Evolutionary conservation across 30 jellyfish, hydroid and myxozoan species (phyloP), one percentile per base, ranked within the genome.

Genomic region (Hydra vulgaris): DNA sequence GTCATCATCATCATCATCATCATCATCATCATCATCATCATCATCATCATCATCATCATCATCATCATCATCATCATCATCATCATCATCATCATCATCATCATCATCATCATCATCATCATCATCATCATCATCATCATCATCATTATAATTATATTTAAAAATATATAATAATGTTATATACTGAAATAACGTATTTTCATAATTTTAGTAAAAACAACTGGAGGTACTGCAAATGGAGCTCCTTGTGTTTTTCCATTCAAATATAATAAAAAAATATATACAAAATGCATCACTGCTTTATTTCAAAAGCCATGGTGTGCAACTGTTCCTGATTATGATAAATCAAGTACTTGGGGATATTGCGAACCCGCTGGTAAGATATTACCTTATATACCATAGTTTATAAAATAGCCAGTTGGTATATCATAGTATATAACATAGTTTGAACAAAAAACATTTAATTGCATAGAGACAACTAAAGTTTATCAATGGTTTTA

Each of bases 221-320:
- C 89, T 21, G 87, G 89, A 52, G 96, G 96, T 25, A 81, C 76
- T 77, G 87, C 95, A 19, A 84, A 84, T 21, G 95, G 95, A 17
- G 90, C 95, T 17, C 86, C 95, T 15, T 90, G 97, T 76, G 95
- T 82, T 4, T 90, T 90, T 66, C 97, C 97, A 23, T 90, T 85
- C 71, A 1, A 70, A 68, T 86, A 90, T 92, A 71, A 79, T 7
- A 88, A 88, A 21, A 79, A 75, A 26, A 82, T 77, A 17, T 70
- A 53, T 70, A 85, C 94, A 12, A 77, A 83, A 3, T 90, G 97
- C 74, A 86, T 85, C 16, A 54, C 86, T 52, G 81, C 89, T 52
- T 80, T 79, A 1, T 23, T 40, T 25, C n/a, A n/a, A n/a, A 53
- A 92, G 22, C 25, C 73, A 26, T 90, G 97, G 97, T 90, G 97